phyloP scores from a whole-genome alignment of 2,888 invertebrate genomes.

The Prenolepis imparis region DNA sequence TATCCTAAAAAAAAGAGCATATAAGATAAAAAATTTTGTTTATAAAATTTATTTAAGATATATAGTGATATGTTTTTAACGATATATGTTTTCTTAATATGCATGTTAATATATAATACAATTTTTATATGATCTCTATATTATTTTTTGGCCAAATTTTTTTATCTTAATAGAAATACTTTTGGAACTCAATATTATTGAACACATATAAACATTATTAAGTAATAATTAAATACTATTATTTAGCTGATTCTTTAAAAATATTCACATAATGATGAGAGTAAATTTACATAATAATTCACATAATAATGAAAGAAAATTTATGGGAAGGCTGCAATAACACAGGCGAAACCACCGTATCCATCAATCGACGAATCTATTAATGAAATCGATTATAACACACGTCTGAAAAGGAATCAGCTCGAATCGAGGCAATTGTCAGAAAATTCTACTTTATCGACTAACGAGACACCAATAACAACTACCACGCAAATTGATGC shows the following conservation, averaged over 20 bases:
- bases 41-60: background rate
- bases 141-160: background rate
- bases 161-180: background rate
- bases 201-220: background rate
- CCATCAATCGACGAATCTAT: conserved; percentile 48
- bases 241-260: background rate
- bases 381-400: conserved; percentile 69
- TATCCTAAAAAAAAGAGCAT: background rate
- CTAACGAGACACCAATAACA: conserved; percentile 16
- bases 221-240: background rate
- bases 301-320: background rate
- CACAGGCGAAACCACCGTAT: conserved; percentile 71
- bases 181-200: background rate
- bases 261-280: background rate
- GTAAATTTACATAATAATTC: conserved; percentile 14
- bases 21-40: background rate
- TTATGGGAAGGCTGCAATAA: conserved; percentile 24
- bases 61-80: background rate
- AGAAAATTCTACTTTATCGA: conserved; percentile 52
- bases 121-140: background rate
- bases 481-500: background rate
- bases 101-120: background rate
- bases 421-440: conserved; percentile 3
- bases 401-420: conserved; percentile 16
- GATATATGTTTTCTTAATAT: background rate